Evolutionary conservation across 2,113 vertebrate genomes (phyloP), one percentile per base, ranked within the genome.

Genomic region (Esox niger): DNA sequence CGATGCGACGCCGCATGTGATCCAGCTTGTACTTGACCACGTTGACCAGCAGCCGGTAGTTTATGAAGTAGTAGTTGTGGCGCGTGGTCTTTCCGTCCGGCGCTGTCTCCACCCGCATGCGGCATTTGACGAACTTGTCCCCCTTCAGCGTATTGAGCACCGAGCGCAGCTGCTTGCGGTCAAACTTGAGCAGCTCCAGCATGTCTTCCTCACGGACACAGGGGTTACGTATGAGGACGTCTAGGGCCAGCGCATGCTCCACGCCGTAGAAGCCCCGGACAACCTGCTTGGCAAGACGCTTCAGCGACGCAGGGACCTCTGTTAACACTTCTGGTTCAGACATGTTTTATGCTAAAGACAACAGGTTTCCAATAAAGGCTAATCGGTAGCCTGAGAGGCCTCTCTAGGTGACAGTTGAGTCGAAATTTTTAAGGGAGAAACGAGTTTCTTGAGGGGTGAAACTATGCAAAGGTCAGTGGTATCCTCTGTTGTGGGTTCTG

Each of bases 61-160:
- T 98, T 84, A 99, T 98, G 83, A 98, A 99, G 69, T 99, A 99
- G 81, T 98, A 99, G 86, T 99, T 99, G 73, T 99, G 97, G 0
- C 97, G 89, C 0, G 97, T 99, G 21, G 95, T 95, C 84, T 99
- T 99, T 69, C 97, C 97, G 25, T 99, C 97, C 0, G 92, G 88
- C 7, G 97, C 95, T 0, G 97, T 99, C 86, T 99, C 97, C 27
- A 99, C 95, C 32, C 96, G 92, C 96, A 99, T 95, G 64, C 96
- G 94, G 84, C 97, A 98, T 76, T 99, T 99, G 75, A 99, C 95
- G 79, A 99, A 98, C 84, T 99, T 99, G 88, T 99, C 97, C 4
- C 91, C 91, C 78, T 99, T 99, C 56, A 99, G 91, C 3, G 97
- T 99, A 79, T 99, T 99, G 60, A 99, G 93, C 26, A 99, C 94